phyloP scores from a whole-genome alignment of 2,113 vertebrate genomes.

The Ammodytes dubius region DNA sequence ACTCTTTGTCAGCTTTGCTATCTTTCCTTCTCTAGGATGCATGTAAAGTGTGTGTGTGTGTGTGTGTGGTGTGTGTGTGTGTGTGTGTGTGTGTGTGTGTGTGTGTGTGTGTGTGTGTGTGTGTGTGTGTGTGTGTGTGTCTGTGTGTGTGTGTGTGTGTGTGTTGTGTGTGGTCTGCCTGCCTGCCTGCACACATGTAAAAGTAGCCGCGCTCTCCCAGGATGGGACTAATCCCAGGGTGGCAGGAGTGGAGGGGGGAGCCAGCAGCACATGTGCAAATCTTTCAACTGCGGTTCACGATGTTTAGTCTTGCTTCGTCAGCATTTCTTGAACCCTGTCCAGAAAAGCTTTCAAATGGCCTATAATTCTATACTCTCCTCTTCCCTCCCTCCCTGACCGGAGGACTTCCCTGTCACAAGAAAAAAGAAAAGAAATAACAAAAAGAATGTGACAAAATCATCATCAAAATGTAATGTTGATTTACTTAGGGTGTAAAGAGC shows the following conservation, averaged over 20 bases:
- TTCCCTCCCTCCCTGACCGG: slow-evolving; percentile 67
- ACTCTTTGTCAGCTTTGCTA: slow-evolving; percentile 36
- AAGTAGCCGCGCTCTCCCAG: slow-evolving; percentile 61
- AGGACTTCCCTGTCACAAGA: slow-evolving; percentile 44
- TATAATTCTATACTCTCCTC: slow-evolving; percentile 82
- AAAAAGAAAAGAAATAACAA: slow-evolving; percentile 77
- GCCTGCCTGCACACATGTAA: slow-evolving; percentile 46
- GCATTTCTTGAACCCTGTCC: slow-evolving; percentile 90
- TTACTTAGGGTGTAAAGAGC: slow-evolving; percentile 29
- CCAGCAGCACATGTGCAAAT: slow-evolving; percentile 84
- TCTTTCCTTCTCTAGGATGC: slow-evolving; percentile 5
- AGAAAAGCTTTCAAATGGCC: slow-evolving; percentile 93
- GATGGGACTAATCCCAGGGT: slow-evolving; percentile 71
- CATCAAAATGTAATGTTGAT: slow-evolving; percentile 44
- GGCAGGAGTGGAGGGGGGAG: slow-evolving; percentile 58
- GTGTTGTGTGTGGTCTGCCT: background rate
- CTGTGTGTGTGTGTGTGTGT: slow-evolving; percentile 5
- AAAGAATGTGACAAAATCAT: slow-evolving; percentile 51
- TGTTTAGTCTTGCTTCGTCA: slow-evolving; percentile 91
- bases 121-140: background rate
- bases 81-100: slow-evolving; percentile 6
- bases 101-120: background rate
- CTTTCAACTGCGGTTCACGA: slow-evolving; percentile 79
- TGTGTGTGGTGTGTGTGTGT: too few relatives aligned
- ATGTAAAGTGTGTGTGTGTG: background rate